phyloP scores from a whole-genome alignment of 2,113 vertebrate species.

The Heterotis niloticus region DNA sequence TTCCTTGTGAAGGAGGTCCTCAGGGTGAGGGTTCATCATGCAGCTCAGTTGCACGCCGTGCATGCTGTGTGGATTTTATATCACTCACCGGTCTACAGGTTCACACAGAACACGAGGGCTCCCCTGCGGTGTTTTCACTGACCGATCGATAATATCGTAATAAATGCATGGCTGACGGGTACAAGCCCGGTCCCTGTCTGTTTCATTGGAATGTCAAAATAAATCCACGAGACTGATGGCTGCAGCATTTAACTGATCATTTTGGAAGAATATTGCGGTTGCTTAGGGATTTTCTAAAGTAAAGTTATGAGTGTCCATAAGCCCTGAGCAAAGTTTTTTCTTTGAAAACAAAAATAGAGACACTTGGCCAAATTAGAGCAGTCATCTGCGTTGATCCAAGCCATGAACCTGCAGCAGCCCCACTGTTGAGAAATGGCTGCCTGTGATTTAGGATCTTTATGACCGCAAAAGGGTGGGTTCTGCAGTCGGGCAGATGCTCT shows the following conservation, averaged over 20 bases:
- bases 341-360: constrained; percentile 16
- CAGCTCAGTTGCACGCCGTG: neutral
- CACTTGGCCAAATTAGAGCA: neutral
- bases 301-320: neutral
- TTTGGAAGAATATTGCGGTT: neutral
- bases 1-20: too few species aligned
- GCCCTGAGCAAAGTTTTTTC: neutral
- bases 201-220: neutral
- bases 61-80: neutral
- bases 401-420: neutral
- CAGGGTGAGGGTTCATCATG: too few species aligned
- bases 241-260: neutral
- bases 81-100: too few species aligned
- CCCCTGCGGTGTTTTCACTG: too few species aligned
- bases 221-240: neutral
- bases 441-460: neutral
- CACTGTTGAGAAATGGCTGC: neutral
- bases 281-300: neutral
- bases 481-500: constrained; percentile 9
- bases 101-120: too few species aligned
- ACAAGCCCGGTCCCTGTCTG: neutral
- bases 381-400: neutral
- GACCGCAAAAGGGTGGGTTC: neutral
- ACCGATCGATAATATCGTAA: too few species aligned
- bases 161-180: too few species aligned